Base-by-base conservation (phyloP, 2,797 vertebrate species). In the Uromys caudimaculatus region DNA sequence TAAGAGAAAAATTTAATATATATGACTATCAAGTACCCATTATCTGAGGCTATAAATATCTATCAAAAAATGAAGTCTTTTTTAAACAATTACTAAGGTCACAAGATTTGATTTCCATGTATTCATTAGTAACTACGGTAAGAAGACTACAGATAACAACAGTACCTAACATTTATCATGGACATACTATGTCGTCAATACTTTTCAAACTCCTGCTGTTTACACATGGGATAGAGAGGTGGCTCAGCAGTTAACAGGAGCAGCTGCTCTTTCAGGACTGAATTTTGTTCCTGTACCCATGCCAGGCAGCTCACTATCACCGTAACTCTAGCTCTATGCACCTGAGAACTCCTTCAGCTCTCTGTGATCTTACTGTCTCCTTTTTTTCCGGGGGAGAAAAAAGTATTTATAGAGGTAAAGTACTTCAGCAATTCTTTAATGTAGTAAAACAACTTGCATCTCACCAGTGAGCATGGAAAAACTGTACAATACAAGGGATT, bases 1-100 rank as follows among this genome's bases (percentile, higher is more conserved):
- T 6, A 90, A 93, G 86, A 89, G 23, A 95, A 84, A 92, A 97
- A 88, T 35, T 91, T 32, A 96, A 38, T 73, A 23, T 12, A 82
- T 38, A 29, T 84, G 7, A 84, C 47, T 52, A 94, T 8, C 50
- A 96, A 76, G 23, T 83, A 47, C 84, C 38, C 81, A 90, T 14
- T 91, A 2, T 69, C 41, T 79, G 5, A 81, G 38, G 38, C 2
- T 75, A 3, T 12, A 62, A 97, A 12, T 21, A 23, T 44, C 23
- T 90, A 54, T 29, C 21, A 90, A 84, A 96, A 89, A 89, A 90
- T 69, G 44, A 95, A 85, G 29, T 47, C n/a, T 60, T 73, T 91
- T 91, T 94, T 84, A n/a, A 86, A 87, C 32, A 6, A 88, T 71
- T 56, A 90, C 19, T 75, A n/a, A 84, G 35, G 60, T 56, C 64